Conservation (phyloP, 23 tunicate genomes). For the Botrylloides violaceus region DNA sequence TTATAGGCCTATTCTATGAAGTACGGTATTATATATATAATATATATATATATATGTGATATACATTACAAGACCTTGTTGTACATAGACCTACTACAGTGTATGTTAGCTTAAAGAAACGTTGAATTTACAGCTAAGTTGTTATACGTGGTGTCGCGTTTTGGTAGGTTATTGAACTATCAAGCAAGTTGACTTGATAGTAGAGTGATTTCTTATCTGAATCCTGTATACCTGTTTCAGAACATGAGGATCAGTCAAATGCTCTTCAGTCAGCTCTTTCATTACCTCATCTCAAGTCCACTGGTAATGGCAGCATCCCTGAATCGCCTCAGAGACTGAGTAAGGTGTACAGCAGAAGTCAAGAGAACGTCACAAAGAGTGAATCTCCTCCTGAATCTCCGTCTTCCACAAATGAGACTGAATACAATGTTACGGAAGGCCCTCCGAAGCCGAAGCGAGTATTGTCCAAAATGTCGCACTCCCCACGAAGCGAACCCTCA, state of each 20-base stretch:
- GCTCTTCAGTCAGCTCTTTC: background rate
- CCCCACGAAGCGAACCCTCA: background rate
- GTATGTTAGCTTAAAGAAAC: no score
- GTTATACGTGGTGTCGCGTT: no score
- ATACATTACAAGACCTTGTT: no score
- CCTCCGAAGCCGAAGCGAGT: conserved; percentile 66
- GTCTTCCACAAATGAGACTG: background rate
- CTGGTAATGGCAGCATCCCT: background rate
- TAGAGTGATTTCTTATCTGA: no score
- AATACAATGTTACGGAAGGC: conserved; percentile 34
- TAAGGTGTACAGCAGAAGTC: conserved; percentile 40
- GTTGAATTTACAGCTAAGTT: no score
- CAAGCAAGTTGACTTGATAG: no score
- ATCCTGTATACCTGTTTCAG: no score
- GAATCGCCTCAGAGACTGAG: background rate
- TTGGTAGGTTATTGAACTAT: no score
- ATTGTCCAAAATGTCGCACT: conserved; percentile 7
- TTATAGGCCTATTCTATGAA: no score
- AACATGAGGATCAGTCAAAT: background rate
- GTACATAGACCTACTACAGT: no score
- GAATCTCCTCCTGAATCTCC: background rate
- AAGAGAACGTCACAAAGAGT: conserved; percentile 9
- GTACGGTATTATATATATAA: no score
- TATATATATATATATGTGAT: no score
- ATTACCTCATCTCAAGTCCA: background rate